Percentiles rank a stretch among this genome's conserved stretches.
phyloP scores from a whole-genome alignment of 2,797 vertebrate genomes.

The Tokudaia muenninki region DNA sequence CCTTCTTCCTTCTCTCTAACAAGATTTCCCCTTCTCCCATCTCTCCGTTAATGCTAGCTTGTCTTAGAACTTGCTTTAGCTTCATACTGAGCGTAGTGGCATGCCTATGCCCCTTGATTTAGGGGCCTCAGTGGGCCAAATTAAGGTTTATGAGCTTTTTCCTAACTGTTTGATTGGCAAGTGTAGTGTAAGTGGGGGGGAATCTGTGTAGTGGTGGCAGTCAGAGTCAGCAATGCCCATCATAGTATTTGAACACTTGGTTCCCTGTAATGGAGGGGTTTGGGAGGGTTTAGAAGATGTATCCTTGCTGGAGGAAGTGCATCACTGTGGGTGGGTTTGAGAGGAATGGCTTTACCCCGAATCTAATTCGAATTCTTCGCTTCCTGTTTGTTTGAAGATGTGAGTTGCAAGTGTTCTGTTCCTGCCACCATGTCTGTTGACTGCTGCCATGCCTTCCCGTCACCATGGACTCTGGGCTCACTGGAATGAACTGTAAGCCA shows the following conservation, averaged over 20 bases:
- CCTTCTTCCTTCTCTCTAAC: not conserved
- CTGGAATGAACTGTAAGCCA: no score
- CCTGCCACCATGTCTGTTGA: not conserved
- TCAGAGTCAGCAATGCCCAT: not conserved
- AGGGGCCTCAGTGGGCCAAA: not conserved
- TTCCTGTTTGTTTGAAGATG: not conserved
- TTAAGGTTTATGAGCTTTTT: not conserved
- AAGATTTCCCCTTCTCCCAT: not conserved
- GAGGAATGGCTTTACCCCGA: not conserved
- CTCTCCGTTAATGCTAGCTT: not conserved
- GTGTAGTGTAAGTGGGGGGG: not conserved
- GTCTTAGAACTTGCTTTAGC: not conserved
- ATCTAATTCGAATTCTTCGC: not conserved
- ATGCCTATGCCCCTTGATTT: not conserved
- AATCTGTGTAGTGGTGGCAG: not conserved
- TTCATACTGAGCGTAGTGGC: not conserved
- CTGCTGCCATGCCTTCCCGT: not conserved
- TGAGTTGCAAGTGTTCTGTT: not conserved
- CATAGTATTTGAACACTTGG: not conserved
- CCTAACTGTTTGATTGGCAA: not conserved
- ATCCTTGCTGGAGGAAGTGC: not conserved
- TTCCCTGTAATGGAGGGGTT: not conserved
- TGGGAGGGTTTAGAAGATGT: not conserved
- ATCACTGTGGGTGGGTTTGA: not conserved
- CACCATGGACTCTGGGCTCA: not conserved